These are phyloP conservation scores for Calidris pugnax DNA, from an alignment of 2,113 vertebrate species.

Conservation along the genomic window DNA sequence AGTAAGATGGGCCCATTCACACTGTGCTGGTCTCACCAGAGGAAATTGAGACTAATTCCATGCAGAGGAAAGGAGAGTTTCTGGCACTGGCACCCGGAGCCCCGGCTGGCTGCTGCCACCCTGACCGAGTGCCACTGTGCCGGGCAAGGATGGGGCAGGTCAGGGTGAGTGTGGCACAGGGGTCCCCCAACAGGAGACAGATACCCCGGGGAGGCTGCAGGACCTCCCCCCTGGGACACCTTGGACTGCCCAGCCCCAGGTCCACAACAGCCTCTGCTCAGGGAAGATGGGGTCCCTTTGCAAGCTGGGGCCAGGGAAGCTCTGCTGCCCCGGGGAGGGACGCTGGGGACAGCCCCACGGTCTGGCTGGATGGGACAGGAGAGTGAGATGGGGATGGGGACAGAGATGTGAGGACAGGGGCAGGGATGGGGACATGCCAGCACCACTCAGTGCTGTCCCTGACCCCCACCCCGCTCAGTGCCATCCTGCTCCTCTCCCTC, in stretches of 20 bases:
- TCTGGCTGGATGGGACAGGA: background rate
- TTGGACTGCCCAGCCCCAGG: background rate
- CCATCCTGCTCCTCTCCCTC: background rate
- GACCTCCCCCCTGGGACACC: rapidly evolving
- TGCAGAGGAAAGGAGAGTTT: background rate
- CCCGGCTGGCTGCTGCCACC: rapidly evolving
- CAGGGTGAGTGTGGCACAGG: rapidly evolving
- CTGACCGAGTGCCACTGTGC: rapidly evolving
- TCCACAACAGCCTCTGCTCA: rapidly evolving
- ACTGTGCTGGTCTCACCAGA: background rate
- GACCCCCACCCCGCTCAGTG: background rate
- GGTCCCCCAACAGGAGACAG: rapidly evolving
- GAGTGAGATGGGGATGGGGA: background rate
- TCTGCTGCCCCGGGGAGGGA: background rate
- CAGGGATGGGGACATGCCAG: rapidly evolving
- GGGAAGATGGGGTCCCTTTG: rapidly evolving
- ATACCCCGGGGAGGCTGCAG: rapidly evolving
- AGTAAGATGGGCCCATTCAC: background rate
- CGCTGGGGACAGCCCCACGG: rapidly evolving
- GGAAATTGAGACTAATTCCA: background rate
- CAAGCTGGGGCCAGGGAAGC: background rate
- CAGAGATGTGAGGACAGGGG: no score
- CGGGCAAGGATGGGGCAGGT: rapidly evolving
- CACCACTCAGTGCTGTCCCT: background rate
- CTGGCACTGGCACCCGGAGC: background rate